Percentiles rank a stretch among this genome's conserved stretches.
phyloP scores from a whole-genome alignment of 2,113 vertebrate genomes.

The Neomonachus schauinslandi region DNA sequence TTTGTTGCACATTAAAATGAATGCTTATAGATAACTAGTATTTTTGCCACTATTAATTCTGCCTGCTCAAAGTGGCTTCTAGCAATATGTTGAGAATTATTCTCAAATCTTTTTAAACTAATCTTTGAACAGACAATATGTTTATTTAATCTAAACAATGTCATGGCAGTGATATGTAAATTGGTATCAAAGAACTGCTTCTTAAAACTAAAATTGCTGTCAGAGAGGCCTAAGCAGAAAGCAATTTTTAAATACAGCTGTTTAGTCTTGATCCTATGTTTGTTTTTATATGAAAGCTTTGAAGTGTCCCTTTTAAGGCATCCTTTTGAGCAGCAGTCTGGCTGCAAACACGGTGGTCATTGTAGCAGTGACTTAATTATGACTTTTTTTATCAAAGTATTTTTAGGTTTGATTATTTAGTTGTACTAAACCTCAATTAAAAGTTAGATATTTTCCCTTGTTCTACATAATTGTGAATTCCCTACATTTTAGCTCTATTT shows the following conservation, averaged over 20 bases:
- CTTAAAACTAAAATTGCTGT: constrained; percentile 1
- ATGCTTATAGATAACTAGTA: not conserved
- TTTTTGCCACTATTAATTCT: not conserved
- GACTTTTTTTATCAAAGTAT: not conserved
- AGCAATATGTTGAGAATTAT: not conserved
- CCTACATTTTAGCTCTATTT: not conserved
- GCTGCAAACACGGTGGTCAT: not conserved
- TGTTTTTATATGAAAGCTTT: not conserved
- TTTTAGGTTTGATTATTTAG: constrained; percentile 42
- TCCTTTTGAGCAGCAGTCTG: not conserved
- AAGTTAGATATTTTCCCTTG: not conserved
- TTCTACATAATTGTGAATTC: not conserved
- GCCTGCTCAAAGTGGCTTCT: not conserved
- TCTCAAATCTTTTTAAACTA: not conserved
- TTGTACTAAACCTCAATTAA: not conserved
- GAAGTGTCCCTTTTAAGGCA: not conserved
- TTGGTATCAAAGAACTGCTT: not conserved
- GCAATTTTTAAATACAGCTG: not conserved
- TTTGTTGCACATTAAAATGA: not conserved
- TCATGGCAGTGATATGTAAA: not conserved
- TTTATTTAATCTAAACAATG: not conserved
- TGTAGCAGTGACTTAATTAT: not conserved
- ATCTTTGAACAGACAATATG: not conserved
- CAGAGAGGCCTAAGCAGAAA: not conserved
- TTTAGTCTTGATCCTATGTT: not conserved